Percentiles rank a stretch among this genome's conserved stretches.
Conservation (phyloP, 2,888 invertebrate species). For the Blomia tropicalis region DNA sequence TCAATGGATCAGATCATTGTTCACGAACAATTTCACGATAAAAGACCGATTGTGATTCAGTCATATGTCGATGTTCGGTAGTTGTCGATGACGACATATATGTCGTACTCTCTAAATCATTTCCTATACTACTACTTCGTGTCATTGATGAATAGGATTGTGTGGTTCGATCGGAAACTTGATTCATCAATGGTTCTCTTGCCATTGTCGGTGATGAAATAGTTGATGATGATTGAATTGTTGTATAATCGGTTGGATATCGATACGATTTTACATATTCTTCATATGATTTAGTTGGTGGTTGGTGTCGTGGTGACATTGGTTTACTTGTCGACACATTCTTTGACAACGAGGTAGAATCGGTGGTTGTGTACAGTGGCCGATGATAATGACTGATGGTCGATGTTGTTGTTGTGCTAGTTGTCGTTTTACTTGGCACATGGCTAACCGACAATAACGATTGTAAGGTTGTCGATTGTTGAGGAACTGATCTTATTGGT, state of each 20-base stretch:
- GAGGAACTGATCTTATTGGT: neutral
- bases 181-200: neutral
- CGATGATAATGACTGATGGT: neutral
- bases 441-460: neutral
- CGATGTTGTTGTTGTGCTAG: neutral
- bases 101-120: neutral
- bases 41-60: neutral
- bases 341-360: neutral
- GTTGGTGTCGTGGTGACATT: neutral
- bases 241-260: constrained; percentile 3
- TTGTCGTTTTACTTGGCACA: neutral
- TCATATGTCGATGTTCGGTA: neutral
- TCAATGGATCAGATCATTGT: neutral
- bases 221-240: neutral
- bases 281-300: neutral
- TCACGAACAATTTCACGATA: neutral
- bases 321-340: neutral
- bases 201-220: neutral
- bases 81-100: neutral
- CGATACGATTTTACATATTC: constrained; percentile 15
- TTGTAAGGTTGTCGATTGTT: neutral
- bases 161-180: neutral
- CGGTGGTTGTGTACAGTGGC: neutral
- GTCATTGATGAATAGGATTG: neutral
- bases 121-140: neutral